Base-by-base conservation (phyloP, 2,888 invertebrate genomes). In the Tachystola acroxantha region DNA sequence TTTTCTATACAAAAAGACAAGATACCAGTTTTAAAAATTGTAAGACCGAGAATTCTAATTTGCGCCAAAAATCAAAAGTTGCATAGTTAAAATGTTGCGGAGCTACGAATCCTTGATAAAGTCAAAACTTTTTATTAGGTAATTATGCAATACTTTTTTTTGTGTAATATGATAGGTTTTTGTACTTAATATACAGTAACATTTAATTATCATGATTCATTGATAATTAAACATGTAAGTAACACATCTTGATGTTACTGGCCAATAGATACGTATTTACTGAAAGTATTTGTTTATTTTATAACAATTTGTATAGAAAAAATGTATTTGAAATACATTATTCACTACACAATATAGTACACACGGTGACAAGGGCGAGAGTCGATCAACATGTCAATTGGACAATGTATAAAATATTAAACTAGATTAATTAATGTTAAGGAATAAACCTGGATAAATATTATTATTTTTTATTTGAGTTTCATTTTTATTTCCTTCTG, bases 371-470 rank as follows among this genome's bases (percentile, higher is more conserved):
- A 62, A 57, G 59, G 72, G 77, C 69, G 64, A 73, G 75, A 72
- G 65, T 69, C 57, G 52, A 67, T 59, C 65, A 68, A 57, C 67
- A 66, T 69, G 74, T 79, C 70, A 57, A 70, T 72, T 77, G 73
- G 82, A 80, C 73, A 72, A 71, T 84, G 84, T 86, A 81, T 80
- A 82, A 82, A 81, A 80, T 81, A 82, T 75, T 78, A 77, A 4
- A 78, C 64, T 85, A 85, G 84, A 70, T 74, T 80, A 82, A 79
- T 84, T 70, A 81, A 67, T 77, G 73, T 78, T 86, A 85, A 82
- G 85, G 69, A 85, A 82, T 86, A 84, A 85, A 86, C 73, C 76
- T 82, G 82, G 82, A 82, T 81, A 78, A 78, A 80, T 80, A 81
- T 80, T 78, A 70, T 75, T 72, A 64, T 77, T 75, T 79, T 77